Percentiles rank a stretch among this genome's conserved stretches.
Conservation (phyloP, 1,140 invertebrate species). For the Colletes latitarsis region DNA sequence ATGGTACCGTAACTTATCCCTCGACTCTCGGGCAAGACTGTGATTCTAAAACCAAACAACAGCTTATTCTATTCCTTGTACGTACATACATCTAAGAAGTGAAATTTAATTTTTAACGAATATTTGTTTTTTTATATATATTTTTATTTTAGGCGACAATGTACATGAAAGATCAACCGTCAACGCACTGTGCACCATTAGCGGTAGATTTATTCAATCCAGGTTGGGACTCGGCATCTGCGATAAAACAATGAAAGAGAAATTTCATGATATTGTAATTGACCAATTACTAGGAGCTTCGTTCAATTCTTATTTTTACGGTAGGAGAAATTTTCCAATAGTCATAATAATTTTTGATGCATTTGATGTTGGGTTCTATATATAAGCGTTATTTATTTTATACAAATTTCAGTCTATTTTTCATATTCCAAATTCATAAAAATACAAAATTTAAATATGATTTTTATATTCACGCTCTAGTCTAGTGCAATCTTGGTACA, state of each 20-base stretch:
- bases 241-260: slow-evolving; percentile 44
- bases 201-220: slow-evolving; percentile 85
- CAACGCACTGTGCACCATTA: slow-evolving; percentile 93
- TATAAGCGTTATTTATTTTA: slow-evolving; percentile 57
- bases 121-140: slow-evolving; percentile 16
- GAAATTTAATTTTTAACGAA: slow-evolving; percentile 3
- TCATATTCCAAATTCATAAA: slow-evolving; percentile 29
- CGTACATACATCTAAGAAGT: slow-evolving; percentile 48
- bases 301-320: slow-evolving; percentile 38
- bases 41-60: slow-evolving; percentile 79
- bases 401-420: slow-evolving; percentile 22
- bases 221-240: slow-evolving; percentile 75
- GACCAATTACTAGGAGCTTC: slow-evolving; percentile 27
- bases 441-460: slow-evolving; percentile 14
- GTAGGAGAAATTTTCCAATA: slow-evolving; percentile 27
- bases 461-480: slow-evolving; percentile 23
- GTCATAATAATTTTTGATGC: slow-evolving; percentile 36
- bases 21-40: slow-evolving; percentile 84
- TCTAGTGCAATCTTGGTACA: neutral
- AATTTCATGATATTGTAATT: slow-evolving; percentile 28
- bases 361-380: slow-evolving; percentile 46
- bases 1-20: slow-evolving; percentile 81
- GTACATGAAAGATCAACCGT: slow-evolving; percentile 92
- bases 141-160: slow-evolving; percentile 83
- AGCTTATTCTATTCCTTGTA: slow-evolving; percentile 85